Evolutionary conservation across 2,888 invertebrate genomes (phyloP).

Genomic region (Tromatobia lineatoria): DNA sequence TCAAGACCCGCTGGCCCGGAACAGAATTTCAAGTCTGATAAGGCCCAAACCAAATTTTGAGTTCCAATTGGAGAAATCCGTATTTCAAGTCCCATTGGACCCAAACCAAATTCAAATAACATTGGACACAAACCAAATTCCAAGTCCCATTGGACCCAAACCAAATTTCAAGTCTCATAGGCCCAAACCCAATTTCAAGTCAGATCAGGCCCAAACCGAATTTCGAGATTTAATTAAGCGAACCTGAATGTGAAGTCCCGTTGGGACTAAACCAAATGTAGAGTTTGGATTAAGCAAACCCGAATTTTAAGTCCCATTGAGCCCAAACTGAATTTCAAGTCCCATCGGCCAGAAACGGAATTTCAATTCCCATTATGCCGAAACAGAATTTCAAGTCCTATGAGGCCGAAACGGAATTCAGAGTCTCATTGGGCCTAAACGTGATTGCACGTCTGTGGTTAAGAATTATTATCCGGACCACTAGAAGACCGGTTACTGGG

Average conservation of each 20-base stretch:
- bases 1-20: background rate
- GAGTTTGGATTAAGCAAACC: background rate
- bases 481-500: background rate
- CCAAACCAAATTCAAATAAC: conserved; percentile 12
- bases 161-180: background rate
- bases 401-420: background rate
- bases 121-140: background rate
- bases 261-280: background rate
- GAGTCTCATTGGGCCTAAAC: background rate
- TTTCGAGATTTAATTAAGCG: too few relatives aligned
- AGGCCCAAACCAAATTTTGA: background rate
- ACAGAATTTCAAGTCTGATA: background rate
- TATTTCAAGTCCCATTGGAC: conserved; percentile 1
- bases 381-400: background rate
- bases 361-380: background rate
- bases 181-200: background rate
- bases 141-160: background rate
- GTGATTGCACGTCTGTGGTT: background rate
- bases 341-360: background rate
- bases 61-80: too few relatives aligned
- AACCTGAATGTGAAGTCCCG: background rate
- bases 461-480: background rate
- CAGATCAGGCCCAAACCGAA: background rate
- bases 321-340: background rate
- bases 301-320: background rate